Conservation (phyloP, 2,113 vertebrate species). For the Ailuropoda melanoleuca region DNA sequence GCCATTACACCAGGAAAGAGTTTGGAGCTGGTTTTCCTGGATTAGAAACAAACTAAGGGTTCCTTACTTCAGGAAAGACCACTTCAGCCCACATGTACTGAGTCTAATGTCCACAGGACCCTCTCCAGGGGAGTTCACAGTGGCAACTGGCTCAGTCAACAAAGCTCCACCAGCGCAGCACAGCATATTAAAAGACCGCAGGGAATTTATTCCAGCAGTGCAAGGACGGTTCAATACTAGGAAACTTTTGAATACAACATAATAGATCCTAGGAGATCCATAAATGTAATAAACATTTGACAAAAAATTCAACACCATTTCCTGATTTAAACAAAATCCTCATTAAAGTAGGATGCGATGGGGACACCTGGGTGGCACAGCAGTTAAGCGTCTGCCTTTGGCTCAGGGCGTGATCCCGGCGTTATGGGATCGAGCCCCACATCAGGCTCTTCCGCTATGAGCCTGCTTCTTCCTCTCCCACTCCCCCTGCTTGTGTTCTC, state of each 20-base stretch:
- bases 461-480: no score
- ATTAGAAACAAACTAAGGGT: background rate
- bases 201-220: background rate
- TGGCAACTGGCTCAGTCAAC: background rate
- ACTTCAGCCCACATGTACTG: no score
- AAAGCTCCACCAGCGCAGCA: background rate
- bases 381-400: no score
- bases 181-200: background rate
- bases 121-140: background rate
- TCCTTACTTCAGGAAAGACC: background rate
- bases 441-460: no score
- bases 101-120: background rate
- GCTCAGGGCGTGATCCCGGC: no score
- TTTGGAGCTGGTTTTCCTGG: background rate
- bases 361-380: no score
- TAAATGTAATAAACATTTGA: background rate
- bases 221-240: conserved; percentile 1
- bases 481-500: no score
- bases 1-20: background rate
- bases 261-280: background rate
- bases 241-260: background rate
- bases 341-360: background rate
- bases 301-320: background rate
- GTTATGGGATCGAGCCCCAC: no score
- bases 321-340: background rate